Conservation (phyloP, 2,888 invertebrate genomes). For the Agonum fuliginosum region DNA sequence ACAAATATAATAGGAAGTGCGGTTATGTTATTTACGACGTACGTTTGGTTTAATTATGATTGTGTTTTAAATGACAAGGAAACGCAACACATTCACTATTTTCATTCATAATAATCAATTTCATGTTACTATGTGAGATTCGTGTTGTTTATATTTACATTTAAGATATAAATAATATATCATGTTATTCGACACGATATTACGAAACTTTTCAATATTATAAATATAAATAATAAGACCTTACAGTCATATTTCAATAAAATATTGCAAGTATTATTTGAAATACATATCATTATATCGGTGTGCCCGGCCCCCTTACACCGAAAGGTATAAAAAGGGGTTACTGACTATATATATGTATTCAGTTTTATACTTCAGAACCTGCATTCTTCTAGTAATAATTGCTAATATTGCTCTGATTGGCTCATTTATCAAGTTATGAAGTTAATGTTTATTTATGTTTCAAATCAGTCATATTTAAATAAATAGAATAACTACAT, state of each 20-base stretch:
- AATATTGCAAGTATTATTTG: too few relatives aligned
- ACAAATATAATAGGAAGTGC: slow-evolving; percentile 54
- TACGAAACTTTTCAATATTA: slow-evolving; percentile 19
- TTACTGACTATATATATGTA: too few relatives aligned
- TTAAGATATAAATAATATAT: slow-evolving; percentile 31
- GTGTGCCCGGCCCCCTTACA: too few relatives aligned
- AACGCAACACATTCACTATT: slow-evolving; percentile 38
- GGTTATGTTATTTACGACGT: slow-evolving; percentile 47
- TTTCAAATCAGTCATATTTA: slow-evolving; percentile 16
- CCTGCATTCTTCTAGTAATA: slow-evolving; percentile 4
- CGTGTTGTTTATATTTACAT: slow-evolving; percentile 54
- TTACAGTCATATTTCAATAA: too few relatives aligned
- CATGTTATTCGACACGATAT: neutral
- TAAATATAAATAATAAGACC: neutral
- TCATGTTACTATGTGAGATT: slow-evolving; percentile 54
- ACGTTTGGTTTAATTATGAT: slow-evolving; percentile 44
- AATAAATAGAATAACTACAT: neutral
- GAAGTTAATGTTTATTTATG: slow-evolving; percentile 40
- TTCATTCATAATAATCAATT: slow-evolving; percentile 59
- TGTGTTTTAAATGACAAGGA: slow-evolving; percentile 45
- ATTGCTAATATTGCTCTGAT: slow-evolving; percentile 34
- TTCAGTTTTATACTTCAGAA: neutral
- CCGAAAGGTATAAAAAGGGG: too few relatives aligned
- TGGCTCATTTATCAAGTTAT: slow-evolving; percentile 37
- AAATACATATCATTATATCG: too few relatives aligned